Evolutionary conservation across 2,888 invertebrate species (phyloP).

Genomic region (Octodonta nipae): DNA sequence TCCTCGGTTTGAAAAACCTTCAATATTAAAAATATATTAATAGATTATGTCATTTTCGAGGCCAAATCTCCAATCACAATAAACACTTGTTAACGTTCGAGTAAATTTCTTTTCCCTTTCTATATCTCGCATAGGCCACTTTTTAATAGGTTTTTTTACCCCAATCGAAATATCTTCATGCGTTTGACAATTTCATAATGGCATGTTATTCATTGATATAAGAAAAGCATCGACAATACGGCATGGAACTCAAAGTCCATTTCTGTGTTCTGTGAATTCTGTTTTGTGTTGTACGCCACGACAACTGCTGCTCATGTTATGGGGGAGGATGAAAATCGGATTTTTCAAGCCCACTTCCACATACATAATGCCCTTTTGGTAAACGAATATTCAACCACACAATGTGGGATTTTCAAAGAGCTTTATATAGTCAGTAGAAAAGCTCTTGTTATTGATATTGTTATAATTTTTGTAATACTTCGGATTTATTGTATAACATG

Average conservation of each 20-base stretch:
- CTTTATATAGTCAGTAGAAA: conserved; percentile 20
- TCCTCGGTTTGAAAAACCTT: too few relatives aligned
- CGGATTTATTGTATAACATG: conserved; percentile 15
- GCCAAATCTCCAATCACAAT: too few relatives aligned
- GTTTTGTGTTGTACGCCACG: background rate
- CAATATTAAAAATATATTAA: too few relatives aligned
- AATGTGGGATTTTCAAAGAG: conserved; percentile 29
- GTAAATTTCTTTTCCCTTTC: too few relatives aligned
- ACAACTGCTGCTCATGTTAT: conserved; percentile 23
- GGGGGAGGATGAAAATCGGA: conserved; percentile 36
- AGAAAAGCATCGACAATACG: conserved; percentile 14
- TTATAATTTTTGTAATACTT: conserved; percentile 24
- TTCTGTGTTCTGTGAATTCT: conserved; percentile 11
- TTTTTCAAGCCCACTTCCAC: conserved; percentile 39
- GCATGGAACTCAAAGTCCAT: conserved; percentile 14
- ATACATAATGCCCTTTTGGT: conserved; percentile 27
- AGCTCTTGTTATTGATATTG: conserved; percentile 28
- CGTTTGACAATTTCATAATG: conserved; percentile 16
- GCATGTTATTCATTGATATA: conserved; percentile 14
- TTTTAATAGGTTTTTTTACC: conserved; percentile 7
- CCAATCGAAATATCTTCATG: conserved; percentile 12
- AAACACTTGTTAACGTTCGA: too few relatives aligned
- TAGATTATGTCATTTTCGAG: too few relatives aligned
- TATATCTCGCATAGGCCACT: background rate
- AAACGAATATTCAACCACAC: conserved; percentile 19